Base-by-base conservation (phyloP, 2,888 invertebrate genomes). In the Parapristionchus giblindavisi region DNA sequence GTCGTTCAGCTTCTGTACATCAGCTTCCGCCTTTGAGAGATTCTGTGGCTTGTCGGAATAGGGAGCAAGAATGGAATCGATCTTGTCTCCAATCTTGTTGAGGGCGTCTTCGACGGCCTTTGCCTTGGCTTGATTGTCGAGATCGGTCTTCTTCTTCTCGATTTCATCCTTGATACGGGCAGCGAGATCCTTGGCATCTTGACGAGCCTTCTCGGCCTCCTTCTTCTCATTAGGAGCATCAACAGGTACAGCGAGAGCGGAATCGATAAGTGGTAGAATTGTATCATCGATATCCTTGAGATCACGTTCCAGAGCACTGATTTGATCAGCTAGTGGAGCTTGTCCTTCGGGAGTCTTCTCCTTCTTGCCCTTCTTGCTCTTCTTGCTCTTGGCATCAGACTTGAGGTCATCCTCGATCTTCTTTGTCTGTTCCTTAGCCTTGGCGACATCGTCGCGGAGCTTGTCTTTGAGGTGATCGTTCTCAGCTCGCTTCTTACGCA, bases 31-130 rank as follows among this genome's bases (percentile, higher is more conserved):
- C 60, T 60, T 60, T 17, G 60, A n/a, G 36, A 36, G 60, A 48
- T 77, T 75, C 60, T 60, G 60, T 5, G 60, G 60, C 60, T 60
- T 60, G 17, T 60, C 60, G 43, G 34, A 36, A 38, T 60, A 76
- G 43, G 79, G 79, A 24, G 80, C 76, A 54, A 79, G 80, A 70
- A 80, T 76, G 66, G 81, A 77, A 52, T 79, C 80, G 48, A 80
- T 66, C 70, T 80, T 80, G 75, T 81, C 81, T 48, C 80, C 81
- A 75, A 81, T 51, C 72, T 68, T 48, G 77, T 77, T 51, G 76
- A 60, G 60, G 36, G 60, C 60, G 60, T 60, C 60, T 36, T 60
- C 60, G 29, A 60, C 60, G n/a, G 60, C 34, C n/a, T 8, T 17
- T 29, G 60, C 34, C 60, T 60, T 60, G 60, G 34, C 38, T 38